Evolutionary conservation across 2,797 vertebrate species (phyloP).

Genomic region (Mus minutoides): DNA sequence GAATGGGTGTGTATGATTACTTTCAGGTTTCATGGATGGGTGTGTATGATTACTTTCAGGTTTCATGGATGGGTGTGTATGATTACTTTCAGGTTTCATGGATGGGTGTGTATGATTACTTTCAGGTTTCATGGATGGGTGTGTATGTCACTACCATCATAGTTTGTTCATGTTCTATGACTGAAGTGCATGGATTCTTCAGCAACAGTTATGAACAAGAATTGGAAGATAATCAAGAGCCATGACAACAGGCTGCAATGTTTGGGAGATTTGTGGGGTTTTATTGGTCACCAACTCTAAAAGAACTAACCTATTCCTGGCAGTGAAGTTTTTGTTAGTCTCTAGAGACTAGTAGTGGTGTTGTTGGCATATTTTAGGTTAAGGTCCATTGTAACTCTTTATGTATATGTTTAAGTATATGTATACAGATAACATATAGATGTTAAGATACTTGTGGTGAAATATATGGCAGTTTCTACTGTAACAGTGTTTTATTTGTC

Average conservation of each 20-base stretch:
- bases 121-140: not conserved
- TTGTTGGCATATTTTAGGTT: not conserved
- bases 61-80: too few relatives aligned
- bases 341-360: not conserved
- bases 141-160: not conserved
- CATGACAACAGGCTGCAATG: not conserved
- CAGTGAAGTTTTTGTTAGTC: not conserved
- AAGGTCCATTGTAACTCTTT: not conserved
- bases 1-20: not conserved
- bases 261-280: not conserved
- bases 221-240: not conserved
- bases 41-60: not conserved
- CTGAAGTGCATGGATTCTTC: not conserved
- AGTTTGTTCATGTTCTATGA: not conserved
- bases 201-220: not conserved
- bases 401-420: not conserved
- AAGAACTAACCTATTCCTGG: not conserved
- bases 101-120: not conserved
- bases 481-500: not conserved
- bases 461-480: not conserved
- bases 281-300: not conserved
- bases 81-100: not conserved
- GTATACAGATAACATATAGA: not conserved
- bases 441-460: not conserved
- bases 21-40: not conserved